Evolutionary conservation across 2,797 vertebrate genomes (phyloP).

Genomic region (Anguilla marmorata): DNA sequence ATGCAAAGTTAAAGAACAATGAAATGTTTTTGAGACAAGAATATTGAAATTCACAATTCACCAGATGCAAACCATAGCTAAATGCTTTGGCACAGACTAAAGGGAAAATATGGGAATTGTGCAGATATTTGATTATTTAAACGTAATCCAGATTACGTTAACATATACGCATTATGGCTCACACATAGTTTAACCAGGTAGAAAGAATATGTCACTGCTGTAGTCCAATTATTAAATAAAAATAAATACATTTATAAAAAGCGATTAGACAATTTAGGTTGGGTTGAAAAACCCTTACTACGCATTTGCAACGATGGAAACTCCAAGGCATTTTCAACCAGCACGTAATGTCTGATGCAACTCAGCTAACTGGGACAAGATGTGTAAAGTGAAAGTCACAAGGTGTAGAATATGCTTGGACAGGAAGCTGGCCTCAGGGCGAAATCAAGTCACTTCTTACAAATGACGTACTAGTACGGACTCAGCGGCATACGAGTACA

Average conservation of each 20-base stretch:
- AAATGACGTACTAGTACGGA: not conserved
- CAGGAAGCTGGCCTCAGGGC: not conserved
- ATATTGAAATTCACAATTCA: too few relatives aligned
- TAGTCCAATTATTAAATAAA: not conserved
- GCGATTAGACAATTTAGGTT: not conserved
- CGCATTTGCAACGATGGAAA: conserved; percentile 15
- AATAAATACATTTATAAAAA: not conserved
- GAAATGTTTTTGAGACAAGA: too few relatives aligned
- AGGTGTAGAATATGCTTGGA: not conserved
- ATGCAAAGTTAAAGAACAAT: too few relatives aligned
- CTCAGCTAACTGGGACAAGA: conserved; percentile 30
- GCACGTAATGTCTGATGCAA: conserved; percentile 40
- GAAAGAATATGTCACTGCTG: not conserved
- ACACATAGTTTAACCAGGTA: not conserved
- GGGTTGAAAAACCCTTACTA: not conserved
- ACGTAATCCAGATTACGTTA: not conserved
- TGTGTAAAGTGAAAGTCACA: conserved; percentile 10
- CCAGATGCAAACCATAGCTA: too few relatives aligned
- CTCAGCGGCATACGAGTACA: not conserved
- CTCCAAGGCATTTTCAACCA: conserved; percentile 13
- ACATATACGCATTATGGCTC: not conserved
- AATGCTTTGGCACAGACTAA: too few relatives aligned
- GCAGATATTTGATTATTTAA: not conserved
- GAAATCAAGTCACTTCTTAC: not conserved
- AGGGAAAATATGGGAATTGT: too few relatives aligned